These are phyloP conservation scores for Cerceris ruficornis DNA, from an alignment of 2,888 invertebrate genomes.

Conservation along the genomic window DNA sequence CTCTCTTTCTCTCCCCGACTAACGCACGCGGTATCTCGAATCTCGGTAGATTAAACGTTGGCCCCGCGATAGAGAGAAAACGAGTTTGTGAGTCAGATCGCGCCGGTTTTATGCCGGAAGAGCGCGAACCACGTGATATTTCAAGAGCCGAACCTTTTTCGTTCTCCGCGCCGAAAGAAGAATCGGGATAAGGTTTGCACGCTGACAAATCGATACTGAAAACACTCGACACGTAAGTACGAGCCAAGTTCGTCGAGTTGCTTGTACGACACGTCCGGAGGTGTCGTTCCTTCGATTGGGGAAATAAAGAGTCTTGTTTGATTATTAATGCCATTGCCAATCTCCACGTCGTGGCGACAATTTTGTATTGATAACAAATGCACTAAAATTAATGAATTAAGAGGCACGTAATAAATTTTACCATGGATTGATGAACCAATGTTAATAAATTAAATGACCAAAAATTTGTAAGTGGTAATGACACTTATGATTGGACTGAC, in stretches of 20 bases:
- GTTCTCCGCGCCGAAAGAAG: neutral
- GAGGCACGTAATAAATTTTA: no score
- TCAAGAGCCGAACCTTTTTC: constrained; percentile 38
- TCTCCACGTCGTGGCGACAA: no score
- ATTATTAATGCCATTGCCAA: no score
- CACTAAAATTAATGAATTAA: no score
- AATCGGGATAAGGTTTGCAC: neutral
- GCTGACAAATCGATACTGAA: constrained; percentile 1
- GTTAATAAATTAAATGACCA: no score
- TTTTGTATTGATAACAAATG: no score
- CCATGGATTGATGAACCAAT: no score
- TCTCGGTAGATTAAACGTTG: constrained; percentile 49
- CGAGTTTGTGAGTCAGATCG: constrained; percentile 60
- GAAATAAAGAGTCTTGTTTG: no score
- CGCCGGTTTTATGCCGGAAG: constrained; percentile 48
- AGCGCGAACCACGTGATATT: constrained; percentile 22
- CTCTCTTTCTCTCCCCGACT: constrained; percentile 10
- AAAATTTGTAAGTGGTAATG: no score
- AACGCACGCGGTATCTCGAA: constrained; percentile 37
- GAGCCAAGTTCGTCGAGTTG: constrained; percentile 1
- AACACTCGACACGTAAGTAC: neutral
- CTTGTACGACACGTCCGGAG: neutral
- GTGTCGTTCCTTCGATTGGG: no score
- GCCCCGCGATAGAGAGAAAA: constrained; percentile 44
- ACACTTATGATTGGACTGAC: no score